phyloP scores from a whole-genome alignment of 2,113 vertebrate genomes.

The Athene noctua region DNA sequence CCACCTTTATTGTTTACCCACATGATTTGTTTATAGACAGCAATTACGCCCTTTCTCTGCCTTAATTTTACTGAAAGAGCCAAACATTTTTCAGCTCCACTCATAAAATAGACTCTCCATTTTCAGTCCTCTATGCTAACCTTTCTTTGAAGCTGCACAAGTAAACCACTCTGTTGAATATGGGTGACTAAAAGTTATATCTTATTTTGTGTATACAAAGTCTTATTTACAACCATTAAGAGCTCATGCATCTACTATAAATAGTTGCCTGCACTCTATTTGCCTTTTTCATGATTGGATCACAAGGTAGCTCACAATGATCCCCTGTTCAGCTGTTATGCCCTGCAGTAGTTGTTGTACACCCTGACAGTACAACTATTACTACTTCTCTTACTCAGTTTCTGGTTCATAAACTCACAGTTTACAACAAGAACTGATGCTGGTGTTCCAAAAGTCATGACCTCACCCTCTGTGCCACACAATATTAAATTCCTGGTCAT shows the following conservation, averaged over 20 bases:
- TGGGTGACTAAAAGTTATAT: conserved; percentile 37
- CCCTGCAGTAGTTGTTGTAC: neutral
- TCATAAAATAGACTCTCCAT: neutral
- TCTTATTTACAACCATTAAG: conserved; percentile 46
- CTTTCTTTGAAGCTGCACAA: conserved; percentile 59
- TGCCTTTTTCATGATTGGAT: conserved; percentile 25
- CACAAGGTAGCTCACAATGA: conserved; percentile 47
- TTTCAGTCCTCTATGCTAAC: conserved; percentile 4
- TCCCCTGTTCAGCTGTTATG: conserved; percentile 11
- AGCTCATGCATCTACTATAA: conserved; percentile 34
- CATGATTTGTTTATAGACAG: neutral
- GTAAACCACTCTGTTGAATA: conserved; percentile 12
- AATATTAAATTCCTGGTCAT: neutral
- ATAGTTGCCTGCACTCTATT: conserved; percentile 31
- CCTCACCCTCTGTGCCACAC: neutral
- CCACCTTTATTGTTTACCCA: neutral
- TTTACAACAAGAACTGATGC: neutral
- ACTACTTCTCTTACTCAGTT: neutral
- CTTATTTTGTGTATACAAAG: conserved; percentile 61
- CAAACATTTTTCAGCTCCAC: neutral
- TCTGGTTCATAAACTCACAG: neutral
- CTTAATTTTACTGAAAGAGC: neutral
- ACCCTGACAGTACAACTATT: neutral
- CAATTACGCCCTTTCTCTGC: neutral
- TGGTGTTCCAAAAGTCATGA: neutral